phyloP scores from a whole-genome alignment of 2,888 invertebrate genomes.

The Pachycephus smyrnensis region DNA sequence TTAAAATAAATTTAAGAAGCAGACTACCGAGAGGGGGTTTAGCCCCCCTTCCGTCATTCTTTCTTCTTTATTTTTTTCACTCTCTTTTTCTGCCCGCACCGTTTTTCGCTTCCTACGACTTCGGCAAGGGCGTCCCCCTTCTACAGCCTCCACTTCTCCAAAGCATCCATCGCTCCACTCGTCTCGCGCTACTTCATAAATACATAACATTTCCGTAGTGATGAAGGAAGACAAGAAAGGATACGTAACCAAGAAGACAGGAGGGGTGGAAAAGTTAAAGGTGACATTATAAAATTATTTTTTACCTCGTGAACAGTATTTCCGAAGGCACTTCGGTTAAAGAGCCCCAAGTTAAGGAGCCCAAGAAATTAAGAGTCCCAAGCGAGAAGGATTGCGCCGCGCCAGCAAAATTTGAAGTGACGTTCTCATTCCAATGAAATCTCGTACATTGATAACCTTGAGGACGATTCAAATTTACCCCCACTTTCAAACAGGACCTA shows the following conservation, averaged over 20 bases:
- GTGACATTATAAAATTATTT: slow-evolving; percentile 17
- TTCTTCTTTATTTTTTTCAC: neutral
- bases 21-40: neutral
- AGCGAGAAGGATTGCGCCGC: too few species aligned
- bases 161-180: neutral
- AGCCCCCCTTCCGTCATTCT: neutral
- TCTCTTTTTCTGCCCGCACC: neutral
- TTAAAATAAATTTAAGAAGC: slow-evolving; percentile 23
- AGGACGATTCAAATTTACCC: too few species aligned
- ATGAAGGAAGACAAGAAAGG: neutral
- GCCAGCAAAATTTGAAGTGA: too few species aligned
- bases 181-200: slow-evolving; percentile 14
- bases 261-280: neutral
- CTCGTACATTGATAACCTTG: too few species aligned
- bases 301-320: neutral
- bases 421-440: too few species aligned
- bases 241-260: neutral
- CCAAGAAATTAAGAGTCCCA: too few species aligned
- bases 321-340: too few species aligned
- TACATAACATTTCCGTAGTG: slow-evolving; percentile 16
- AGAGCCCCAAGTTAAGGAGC: too few species aligned
- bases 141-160: too few species aligned
- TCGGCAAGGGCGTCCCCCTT: neutral
- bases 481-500: too few species aligned
- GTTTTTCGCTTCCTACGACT: neutral